Evolutionary conservation across 2,888 invertebrate genomes (phyloP), one percentile per base, ranked within the genome.

Genomic region (Parnassius smintheus): DNA sequence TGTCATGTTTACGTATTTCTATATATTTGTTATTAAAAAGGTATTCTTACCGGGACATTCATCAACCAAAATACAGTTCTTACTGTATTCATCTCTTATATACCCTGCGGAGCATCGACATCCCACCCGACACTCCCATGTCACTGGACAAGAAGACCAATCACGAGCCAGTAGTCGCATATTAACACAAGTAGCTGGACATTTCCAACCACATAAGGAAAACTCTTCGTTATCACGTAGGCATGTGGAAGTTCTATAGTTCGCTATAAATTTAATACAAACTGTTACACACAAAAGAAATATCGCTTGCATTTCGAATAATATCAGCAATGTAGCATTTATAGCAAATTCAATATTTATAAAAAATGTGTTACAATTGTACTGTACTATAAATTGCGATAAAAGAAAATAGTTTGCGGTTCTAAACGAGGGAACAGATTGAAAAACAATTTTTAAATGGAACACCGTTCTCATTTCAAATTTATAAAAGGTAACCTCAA

Each of bases 141-240:
- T 71, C n/a, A 74, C 71, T 0, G 84, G 78, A 59, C 91, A 91
- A 1, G 71, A 45, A 0, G 64, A 61, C 0, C 64, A 59, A 0
- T 66, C 71, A 55, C 12, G 56, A 1, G 72, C 59, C 58, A 89
- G 56, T 44, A 86, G 62, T 22, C 71, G 75, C 63, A 88, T 66
- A 64, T 91, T 91, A 0, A 91, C 78, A 67, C 91, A 91, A 12
- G 91, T 90, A 0, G 88, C 77, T 0, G 89, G 88, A 69, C 91
- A 91, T 61, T 73, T 81, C 87, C 85, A 86, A 0, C 80, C 85
- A 49, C 91, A 91, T 0, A 91, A 67, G 0, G 91, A 83, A 65
- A 82, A 91, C 69, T 87, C 85, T 62, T 91, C 88, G 49, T 89
- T 68, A 0, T 74, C 64, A 0, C 71, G 71, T 46, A 80, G 56